Evolutionary conservation across 2,888 invertebrate genomes (phyloP).

Genomic region (Calliscelio sp.): DNA sequence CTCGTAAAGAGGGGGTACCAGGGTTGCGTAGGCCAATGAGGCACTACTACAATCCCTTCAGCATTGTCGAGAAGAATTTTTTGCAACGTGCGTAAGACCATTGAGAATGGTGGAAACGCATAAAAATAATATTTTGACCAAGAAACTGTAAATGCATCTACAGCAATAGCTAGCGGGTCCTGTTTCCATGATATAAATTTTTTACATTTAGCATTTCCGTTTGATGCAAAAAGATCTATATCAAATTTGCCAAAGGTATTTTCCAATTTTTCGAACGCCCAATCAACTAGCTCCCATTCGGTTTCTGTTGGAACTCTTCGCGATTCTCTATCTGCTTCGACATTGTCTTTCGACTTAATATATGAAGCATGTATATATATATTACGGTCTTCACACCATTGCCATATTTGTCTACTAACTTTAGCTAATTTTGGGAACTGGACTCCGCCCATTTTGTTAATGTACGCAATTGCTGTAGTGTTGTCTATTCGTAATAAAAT

Average conservation of each 20-base stretch:
- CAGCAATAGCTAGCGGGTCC: background rate
- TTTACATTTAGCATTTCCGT: background rate
- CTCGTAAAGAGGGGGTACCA: too few relatives aligned
- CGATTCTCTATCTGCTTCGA: background rate
- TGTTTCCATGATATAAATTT: background rate
- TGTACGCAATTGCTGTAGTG: background rate
- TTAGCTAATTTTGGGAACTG: background rate
- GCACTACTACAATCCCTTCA: too few relatives aligned
- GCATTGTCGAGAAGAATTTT: too few relatives aligned
- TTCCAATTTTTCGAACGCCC: background rate
- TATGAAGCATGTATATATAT: background rate
- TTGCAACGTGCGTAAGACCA: too few relatives aligned
- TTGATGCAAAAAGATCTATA: background rate
- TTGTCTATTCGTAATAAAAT: background rate
- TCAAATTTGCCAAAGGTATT: background rate
- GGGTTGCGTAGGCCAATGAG: too few relatives aligned
- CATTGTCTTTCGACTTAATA: background rate
- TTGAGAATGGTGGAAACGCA: slow-evolving; percentile 8
- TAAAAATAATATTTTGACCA: slow-evolving; percentile 17
- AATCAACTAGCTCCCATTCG: background rate
- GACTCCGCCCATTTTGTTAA: background rate
- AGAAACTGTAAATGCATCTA: slow-evolving; percentile 2
- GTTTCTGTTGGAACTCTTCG: too few relatives aligned
- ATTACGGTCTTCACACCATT: background rate
- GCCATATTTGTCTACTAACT: background rate